Base-by-base conservation (phyloP, 2,888 invertebrate genomes). In the Alentia gelatinosa region DNA sequence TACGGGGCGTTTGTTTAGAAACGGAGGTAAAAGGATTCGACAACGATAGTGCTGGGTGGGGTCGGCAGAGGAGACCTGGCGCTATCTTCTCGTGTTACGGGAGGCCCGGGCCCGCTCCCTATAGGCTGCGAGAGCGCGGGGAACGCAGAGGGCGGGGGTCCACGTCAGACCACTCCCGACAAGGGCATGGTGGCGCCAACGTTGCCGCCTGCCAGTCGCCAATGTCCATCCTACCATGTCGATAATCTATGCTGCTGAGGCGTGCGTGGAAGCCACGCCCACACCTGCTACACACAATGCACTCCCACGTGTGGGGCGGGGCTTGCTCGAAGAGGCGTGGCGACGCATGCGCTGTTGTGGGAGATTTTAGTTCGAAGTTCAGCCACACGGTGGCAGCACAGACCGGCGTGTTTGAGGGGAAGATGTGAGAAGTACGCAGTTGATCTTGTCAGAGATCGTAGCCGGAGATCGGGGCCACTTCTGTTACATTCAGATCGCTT, bases 281-380 rank as follows among this genome's bases (percentile, higher is more conserved):
- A 35, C 79, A 26, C 79, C 37, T n/a, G 79, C 19, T 39, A 19
- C 23, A 79, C 1, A 39, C 79, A 79, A 79, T 39, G 39, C 37
- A 35, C 39, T n/a, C 79, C 79, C 79, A 79, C 39, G 79, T 79
- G 79, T 79, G 79, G 79, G 79, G 79, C 79, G 79, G 35, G 79
- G 79, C 79, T n/a, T 37, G 79, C 39, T 23, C 39, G 37, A 35
- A 23, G 23, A 23, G 79, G 79, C 79, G 79, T 35, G 23, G 79
- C 37, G 12, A 79, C 79, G 79, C 79, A 79, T 79, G 79, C 79
- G 79, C 39, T 37, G 79, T 19, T 26, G 19, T 19, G 23, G 0
- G 3, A 39, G 12, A 39, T 79, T 37, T 39, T 79, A 79, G 79
- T 79, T 79, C 37, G 12, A 19, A 0, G 19, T 15, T 0, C 39